A percentile compares a stretch with the other conserved stretches of the same genome.
Evolutionary conservation across 1,140 invertebrate genomes (phyloP).

Genomic region (Leptopilina boulardi): DNA sequence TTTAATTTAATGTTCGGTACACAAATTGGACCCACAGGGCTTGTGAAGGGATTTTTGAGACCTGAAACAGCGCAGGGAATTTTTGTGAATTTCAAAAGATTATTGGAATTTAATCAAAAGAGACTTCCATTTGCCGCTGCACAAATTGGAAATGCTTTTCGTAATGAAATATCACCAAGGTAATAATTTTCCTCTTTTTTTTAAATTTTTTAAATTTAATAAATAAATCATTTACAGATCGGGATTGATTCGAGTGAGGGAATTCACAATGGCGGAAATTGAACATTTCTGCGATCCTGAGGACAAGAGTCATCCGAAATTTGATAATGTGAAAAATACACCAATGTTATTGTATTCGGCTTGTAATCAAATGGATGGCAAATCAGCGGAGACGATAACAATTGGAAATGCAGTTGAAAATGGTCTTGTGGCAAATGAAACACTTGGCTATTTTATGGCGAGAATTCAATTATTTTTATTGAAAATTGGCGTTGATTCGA

Average conservation of each 20-base stretch:
- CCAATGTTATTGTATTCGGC: conserved; percentile 92
- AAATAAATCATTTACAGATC: conserved; percentile 77
- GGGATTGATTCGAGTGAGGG: conserved; percentile 95
- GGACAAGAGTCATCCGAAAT: conserved; percentile 95
- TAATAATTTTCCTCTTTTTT: neutral
- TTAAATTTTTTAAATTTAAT: neutral
- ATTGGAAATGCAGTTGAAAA: conserved; percentile 87
- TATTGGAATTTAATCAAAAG: conserved; percentile 98
- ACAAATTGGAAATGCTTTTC: conserved; percentile 98
- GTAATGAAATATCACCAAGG: conserved; percentile 98
- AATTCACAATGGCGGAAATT: conserved; percentile 99
- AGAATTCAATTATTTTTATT: conserved; percentile 94
- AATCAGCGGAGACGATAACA: conserved; percentile 82
- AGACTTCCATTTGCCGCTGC: conserved; percentile 98
- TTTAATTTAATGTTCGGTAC: conserved; percentile 99
- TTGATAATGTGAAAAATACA: conserved; percentile 85
- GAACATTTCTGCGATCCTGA: conserved; percentile 98
- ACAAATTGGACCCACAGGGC: conserved; percentile 96
- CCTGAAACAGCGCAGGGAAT: conserved; percentile 99
- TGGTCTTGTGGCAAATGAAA: conserved; percentile 95
- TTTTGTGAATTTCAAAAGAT: conserved; percentile 98
- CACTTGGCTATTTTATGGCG: conserved; percentile 98
- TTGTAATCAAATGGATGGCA: conserved; percentile 97
- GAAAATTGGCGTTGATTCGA: conserved; percentile 91
- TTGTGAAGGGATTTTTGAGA: conserved; percentile 94